A percentile compares a stretch with the other conserved stretches of the same genome.
Conservation (phyloP, 1,140 invertebrate genomes). For the Drosophila sproati region DNA sequence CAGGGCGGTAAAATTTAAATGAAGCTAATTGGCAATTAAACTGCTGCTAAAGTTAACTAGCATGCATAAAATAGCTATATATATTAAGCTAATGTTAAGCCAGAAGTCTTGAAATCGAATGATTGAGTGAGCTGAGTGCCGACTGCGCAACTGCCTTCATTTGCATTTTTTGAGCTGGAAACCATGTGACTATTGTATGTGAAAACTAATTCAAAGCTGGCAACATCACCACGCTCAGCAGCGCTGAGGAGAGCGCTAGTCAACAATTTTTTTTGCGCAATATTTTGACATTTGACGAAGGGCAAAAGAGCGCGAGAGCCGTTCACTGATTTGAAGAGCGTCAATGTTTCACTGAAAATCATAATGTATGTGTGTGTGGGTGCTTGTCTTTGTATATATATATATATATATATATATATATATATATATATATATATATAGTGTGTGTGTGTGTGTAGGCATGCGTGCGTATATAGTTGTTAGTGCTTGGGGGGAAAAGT, state of each 20-base stretch:
- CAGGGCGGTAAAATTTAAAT: slow-evolving; percentile 19
- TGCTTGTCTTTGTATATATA: slow-evolving; percentile 22
- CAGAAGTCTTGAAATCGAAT: background rate
- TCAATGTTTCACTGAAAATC: slow-evolving; percentile 53
- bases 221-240: slow-evolving; percentile 40
- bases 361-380: slow-evolving; percentile 52
- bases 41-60: too few species aligned
- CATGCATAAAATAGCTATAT: too few species aligned
- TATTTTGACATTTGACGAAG: slow-evolving; percentile 79
- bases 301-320: slow-evolving; percentile 59
- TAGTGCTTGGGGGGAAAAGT: slow-evolving; percentile 5
- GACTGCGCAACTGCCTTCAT: slow-evolving; percentile 19
- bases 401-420: slow-evolving; percentile 49
- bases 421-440: slow-evolving; percentile 38
- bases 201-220: slow-evolving; percentile 41
- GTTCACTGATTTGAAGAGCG: background rate
- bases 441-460: slow-evolving; percentile 1
- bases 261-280: slow-evolving; percentile 58
- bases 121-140: background rate
- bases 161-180: slow-evolving; percentile 28
- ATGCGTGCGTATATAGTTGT: background rate
- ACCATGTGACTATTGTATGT: slow-evolving; percentile 64
- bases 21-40: background rate
- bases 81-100: too few species aligned
- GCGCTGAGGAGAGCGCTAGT: background rate